Percentiles rank a stretch among this genome's conserved stretches.
Evolutionary conservation across 2,113 vertebrate species (phyloP).

Genomic region (Psilopogon haemacephalus): DNA sequence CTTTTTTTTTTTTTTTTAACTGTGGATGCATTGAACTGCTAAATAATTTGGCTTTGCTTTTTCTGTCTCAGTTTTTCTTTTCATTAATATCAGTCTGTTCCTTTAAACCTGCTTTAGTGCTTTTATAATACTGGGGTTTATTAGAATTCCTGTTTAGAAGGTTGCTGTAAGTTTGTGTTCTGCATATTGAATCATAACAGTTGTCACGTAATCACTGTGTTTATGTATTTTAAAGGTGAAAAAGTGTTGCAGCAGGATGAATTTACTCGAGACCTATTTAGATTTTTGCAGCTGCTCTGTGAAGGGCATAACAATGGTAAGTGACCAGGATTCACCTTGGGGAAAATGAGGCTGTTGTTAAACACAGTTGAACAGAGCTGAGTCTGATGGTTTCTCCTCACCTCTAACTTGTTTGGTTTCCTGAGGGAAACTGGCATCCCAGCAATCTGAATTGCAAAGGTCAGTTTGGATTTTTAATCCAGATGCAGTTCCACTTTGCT

Average conservation of each 20-base stretch:
- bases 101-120: slow-evolving; percentile 55
- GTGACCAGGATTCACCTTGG: slow-evolving; percentile 16
- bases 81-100: slow-evolving; percentile 47
- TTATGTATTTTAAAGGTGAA: slow-evolving; percentile 86
- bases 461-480: background rate
- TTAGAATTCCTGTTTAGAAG: slow-evolving; percentile 35
- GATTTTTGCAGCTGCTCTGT: slow-evolving; percentile 97
- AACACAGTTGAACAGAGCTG: background rate
- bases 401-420: background rate
- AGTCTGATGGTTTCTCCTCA: background rate
- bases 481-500: background rate
- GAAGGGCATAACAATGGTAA: slow-evolving; percentile 98
- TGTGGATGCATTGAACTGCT: slow-evolving; percentile 58
- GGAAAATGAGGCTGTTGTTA: background rate
- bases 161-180: slow-evolving; percentile 39
- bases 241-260: slow-evolving; percentile 98
- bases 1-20: background rate
- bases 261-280: slow-evolving; percentile 95
- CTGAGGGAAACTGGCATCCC: background rate
- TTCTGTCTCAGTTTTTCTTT: slow-evolving; percentile 56
- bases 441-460: background rate
- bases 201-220: slow-evolving; percentile 57
- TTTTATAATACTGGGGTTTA: slow-evolving; percentile 37
- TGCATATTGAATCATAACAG: slow-evolving; percentile 12
- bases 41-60: slow-evolving; percentile 64